phyloP scores from a whole-genome alignment of 2,797 vertebrate species.

The Sibirionetta formosa region DNA sequence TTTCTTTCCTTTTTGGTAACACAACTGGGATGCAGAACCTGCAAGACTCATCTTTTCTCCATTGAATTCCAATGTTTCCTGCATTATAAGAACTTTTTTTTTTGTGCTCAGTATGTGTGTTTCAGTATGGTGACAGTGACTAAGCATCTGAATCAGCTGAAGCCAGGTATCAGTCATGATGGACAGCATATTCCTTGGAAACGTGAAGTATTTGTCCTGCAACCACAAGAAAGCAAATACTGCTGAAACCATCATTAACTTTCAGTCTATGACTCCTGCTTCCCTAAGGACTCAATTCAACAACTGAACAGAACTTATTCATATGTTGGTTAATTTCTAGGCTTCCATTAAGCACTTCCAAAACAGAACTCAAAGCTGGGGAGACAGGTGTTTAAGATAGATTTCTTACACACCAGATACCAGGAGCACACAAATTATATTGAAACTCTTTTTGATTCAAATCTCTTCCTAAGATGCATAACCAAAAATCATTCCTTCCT shows the following conservation, averaged over 20 bases:
- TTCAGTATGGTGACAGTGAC: constrained; percentile 11
- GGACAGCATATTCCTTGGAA: not conserved
- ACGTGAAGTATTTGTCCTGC: constrained; percentile 27
- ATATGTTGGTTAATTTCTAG: not conserved
- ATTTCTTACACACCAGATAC: not conserved
- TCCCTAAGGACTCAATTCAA: constrained; percentile 1
- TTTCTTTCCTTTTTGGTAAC: not conserved
- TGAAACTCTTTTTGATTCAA: not conserved
- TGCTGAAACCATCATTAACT: constrained; percentile 25
- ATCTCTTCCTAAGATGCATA: not conserved
- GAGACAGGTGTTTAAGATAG: not conserved
- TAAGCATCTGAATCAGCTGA: not conserved
- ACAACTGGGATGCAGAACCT: not conserved
- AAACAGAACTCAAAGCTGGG: not conserved
- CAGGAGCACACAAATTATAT: not conserved
- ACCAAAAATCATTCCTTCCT: not conserved
- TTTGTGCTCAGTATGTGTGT: not conserved
- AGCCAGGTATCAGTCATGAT: not conserved
- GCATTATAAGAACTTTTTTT: not conserved
- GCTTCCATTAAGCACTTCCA: not conserved
- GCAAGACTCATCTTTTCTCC: not conserved
- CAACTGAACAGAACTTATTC: not conserved
- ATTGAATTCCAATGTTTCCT: not conserved
- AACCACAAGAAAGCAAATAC: constrained; percentile 29
- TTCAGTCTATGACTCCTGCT: constrained; percentile 7